Base-by-base conservation (phyloP, 2,797 vertebrate species). In the Heterohyrax brucei region DNA sequence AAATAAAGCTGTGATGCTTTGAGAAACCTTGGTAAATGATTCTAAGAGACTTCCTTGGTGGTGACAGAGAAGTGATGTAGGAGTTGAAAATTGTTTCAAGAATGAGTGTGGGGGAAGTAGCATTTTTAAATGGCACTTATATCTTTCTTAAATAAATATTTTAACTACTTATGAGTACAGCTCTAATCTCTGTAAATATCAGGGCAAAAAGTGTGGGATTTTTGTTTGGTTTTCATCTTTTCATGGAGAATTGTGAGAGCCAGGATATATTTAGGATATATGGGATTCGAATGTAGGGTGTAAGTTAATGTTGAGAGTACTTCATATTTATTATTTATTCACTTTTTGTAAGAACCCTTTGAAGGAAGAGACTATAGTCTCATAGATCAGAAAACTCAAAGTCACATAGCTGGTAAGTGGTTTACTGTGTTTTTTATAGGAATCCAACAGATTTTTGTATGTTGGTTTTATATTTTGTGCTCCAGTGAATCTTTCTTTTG, bases 311-410 rank as follows among this genome's bases (percentile, higher is more conserved):
- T 62, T 24, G n/a, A 9, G 44, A 77, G 6, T 12, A 0, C 62
- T 64, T 81, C 59, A 46, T 28, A 28, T 92, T 82, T 87, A 66
- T 91, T 90, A 64, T 59, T 89, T 76, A 56, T 76, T 68, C 21
- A 72, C 93, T 91, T 39, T 33, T 95, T 24, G 19, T 26, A 92
- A 80, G n/a, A 76, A 87, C 59, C 9, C 22, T 87, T 79, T 80
- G 22, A 88, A 16, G 59, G 53, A 83, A 64, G 33, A 73, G 33
- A 12, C 39, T 3, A 56, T 70, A 80, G 33, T 88, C 50, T 93
- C 56, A 68, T 87, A 68, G 62, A 68, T 95, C 75, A 62, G 79
- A 82, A 91, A 87, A 88, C 26, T 91, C 56, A 85, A 89, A 89
- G 44, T 59, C 21, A n/a, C 9, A 1, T 70, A 87, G 33, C 44